phyloP scores from a whole-genome alignment of 2,888 invertebrate species.

The Phymatocera aterrima region DNA sequence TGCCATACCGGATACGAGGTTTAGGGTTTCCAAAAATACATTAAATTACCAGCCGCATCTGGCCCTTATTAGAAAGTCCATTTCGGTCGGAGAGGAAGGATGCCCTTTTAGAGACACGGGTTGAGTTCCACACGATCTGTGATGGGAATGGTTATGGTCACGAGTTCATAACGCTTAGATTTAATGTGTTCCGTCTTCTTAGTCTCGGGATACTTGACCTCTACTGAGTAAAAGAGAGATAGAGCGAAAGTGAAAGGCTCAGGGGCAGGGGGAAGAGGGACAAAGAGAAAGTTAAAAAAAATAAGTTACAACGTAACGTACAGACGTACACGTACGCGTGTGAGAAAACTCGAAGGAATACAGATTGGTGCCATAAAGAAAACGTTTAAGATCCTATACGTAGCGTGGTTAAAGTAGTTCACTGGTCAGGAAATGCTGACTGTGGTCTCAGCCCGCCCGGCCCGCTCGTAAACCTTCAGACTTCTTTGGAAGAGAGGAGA shows the following conservation, averaged over 20 bases:
- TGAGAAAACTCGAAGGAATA: not conserved
- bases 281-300: constrained; percentile 11
- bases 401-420: not conserved
- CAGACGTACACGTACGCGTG: no score
- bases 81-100: not conserved
- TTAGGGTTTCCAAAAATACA: constrained; percentile 31
- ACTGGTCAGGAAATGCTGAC: constrained; percentile 15
- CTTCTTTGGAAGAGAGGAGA: not conserved
- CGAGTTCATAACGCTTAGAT: constrained; percentile 5
- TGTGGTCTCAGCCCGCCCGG: not conserved
- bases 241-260: constrained; percentile 8
- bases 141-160: constrained; percentile 6
- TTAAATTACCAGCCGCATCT: constrained; percentile 30
- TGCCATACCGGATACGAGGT: constrained; percentile 24
- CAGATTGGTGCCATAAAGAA: not conserved
- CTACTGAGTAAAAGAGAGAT: not conserved
- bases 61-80: constrained; percentile 33
- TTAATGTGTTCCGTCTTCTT: not conserved
- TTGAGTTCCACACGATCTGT: not conserved
- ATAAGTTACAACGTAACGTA: not conserved
- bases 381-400: not conserved
- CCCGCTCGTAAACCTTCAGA: constrained; percentile 18
- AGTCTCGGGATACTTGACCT: not conserved
- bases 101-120: not conserved
- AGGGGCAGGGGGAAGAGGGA: not conserved